Base-by-base conservation (phyloP, 1,140 invertebrate species). In the Notospermus geniculatus region DNA sequence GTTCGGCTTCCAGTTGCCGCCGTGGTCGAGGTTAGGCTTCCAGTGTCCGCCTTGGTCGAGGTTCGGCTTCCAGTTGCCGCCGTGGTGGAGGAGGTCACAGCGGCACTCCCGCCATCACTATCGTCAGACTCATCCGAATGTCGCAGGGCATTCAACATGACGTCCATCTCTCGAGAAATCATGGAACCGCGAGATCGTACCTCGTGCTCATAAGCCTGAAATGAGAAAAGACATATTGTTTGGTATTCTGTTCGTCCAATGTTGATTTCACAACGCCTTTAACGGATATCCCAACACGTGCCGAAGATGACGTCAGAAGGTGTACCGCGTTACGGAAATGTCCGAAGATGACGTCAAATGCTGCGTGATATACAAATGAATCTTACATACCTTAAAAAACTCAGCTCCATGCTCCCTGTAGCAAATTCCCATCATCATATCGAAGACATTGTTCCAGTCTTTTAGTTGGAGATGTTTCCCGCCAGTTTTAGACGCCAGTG, bases 361-460 rank as follows among this genome's bases (percentile, higher is more conserved):
- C 29, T 25, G 30, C 5, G 17, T 23, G 0, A 29, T 17, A 23
- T 28, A 58, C 9, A 2, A 43, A 25, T 32, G 57, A 41, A 22
- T 4, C 28, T 25, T 52, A 39, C 30, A 41, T 66, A 72, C 71
- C 52, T 60, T 25, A n/a, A 73, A 57, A 2, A 69, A 58, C 0
- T 71, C 71, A 0, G 60, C 65, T 4, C 71, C 71, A 19, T 64
- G 43, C 56, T 74, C 72, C 41, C 63, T 59, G 58, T 74, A 74
- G 57, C 68, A 70, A 23, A 72, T 69, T 25, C 67, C 72, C 72
- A 74, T 72, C 29, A 74, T 54, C 23, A 72, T 66, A 43, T 74
- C 72, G 58, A 65, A 68, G 22, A 74, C 67, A 43, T 69, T 71
- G 39, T 56, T 60, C 43, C 72, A 74, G 43, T 71, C 57, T 9